Conservation (phyloP, 1,140 invertebrate genomes). For the Hycleus phaleratus region DNA sequence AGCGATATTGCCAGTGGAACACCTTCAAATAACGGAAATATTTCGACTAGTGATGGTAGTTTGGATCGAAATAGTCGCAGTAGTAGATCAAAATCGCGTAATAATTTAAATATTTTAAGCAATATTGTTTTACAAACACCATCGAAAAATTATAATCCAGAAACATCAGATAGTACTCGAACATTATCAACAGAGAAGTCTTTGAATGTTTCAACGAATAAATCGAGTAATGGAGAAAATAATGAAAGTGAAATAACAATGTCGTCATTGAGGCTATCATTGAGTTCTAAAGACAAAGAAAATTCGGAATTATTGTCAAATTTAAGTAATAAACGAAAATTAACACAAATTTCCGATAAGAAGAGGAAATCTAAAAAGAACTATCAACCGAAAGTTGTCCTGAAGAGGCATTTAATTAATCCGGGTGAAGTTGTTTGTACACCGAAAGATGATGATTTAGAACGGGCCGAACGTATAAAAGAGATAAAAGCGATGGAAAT, state of each 20-base stretch:
- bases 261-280: constrained; percentile 9
- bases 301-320: constrained; percentile 1
- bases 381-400: no score
- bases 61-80: no score
- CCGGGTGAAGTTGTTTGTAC: not conserved
- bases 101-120: no score
- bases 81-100: no score
- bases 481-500: not conserved
- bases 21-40: no score
- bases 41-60: no score
- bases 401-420: no score
- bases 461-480: not conserved
- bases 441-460: not conserved
- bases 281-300: not conserved
- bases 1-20: no score
- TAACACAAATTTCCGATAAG: not conserved
- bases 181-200: not conserved
- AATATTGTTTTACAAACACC: no score
- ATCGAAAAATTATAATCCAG: no score
- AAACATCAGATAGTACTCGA: not conserved
- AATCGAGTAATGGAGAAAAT: not conserved
- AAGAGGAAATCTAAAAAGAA: not conserved
- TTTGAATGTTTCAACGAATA: not conserved
- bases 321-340: not conserved
- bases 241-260: not conserved